Evolutionary conservation across 2,888 invertebrate genomes (phyloP), one percentile per base, ranked within the genome.

Genomic region (Acrobeloides nanus): DNA sequence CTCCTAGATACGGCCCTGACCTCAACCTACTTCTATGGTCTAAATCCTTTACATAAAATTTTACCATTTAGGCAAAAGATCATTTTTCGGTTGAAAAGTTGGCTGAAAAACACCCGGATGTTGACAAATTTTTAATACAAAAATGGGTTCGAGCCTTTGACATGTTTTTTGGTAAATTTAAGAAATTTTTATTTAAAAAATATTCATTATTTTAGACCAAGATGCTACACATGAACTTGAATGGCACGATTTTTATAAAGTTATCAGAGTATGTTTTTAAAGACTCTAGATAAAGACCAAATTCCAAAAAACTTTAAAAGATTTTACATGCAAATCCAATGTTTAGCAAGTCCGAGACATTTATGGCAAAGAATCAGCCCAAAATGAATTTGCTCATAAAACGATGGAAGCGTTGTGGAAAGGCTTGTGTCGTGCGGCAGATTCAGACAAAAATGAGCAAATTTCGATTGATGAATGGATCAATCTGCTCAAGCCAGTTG

Each of bases 121-220:
- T 70, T 5, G 57, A 71, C 39, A 55, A 59, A 7, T 72, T 72
- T 46, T 52, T 72, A 15, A 51, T 72, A 40, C 44, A 53, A 20
- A 72, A 72, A 48, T 72, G 72, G 72, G 70, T 71, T 37, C 43
- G 62, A 26, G 64, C 72, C 31, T 72, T 72, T 57, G 59, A 65
- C 8, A 48, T 64, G 15, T 71, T 72, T 54, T 72, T 72, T 39
- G 72, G 69, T 71, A 41, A 27, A 50, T 37, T 27, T 10, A n/a
- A n/a, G n/a, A n/a, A n/a, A n/a, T n/a, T n/a, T n/a, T n/a, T n/a
- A n/a, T n/a, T n/a, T n/a, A n/a, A n/a, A n/a, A n/a, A n/a, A n/a
- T n/a, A n/a, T n/a, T n/a, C n/a, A n/a, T n/a, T n/a, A n/a, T n/a
- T n/a, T n/a, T n/a, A n/a, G n/a, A n/a, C n/a, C n/a, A n/a, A n/a